Conservation (phyloP, 2,113 vertebrate species). For the Egretta garzetta region DNA sequence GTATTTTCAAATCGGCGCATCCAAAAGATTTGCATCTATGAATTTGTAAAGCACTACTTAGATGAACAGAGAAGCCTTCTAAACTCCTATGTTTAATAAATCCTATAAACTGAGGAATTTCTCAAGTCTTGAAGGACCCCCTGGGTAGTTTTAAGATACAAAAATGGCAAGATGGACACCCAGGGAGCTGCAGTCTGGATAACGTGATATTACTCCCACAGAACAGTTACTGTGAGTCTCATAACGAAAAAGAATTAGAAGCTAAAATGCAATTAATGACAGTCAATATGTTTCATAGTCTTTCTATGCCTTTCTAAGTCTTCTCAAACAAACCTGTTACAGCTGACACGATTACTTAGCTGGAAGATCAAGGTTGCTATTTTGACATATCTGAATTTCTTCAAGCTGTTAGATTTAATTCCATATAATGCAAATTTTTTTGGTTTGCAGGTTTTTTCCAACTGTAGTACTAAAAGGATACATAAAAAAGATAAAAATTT, state of each 20-base stretch:
- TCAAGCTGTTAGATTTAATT: background rate
- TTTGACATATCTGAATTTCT: background rate
- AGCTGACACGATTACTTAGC: background rate
- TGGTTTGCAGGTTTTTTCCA: background rate
- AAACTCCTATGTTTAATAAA: background rate
- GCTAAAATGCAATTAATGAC: background rate
- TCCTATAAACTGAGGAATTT: background rate
- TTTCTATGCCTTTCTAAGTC: background rate
- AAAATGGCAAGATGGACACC: background rate
- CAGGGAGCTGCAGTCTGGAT: background rate
- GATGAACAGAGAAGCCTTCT: background rate
- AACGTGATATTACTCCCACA: background rate
- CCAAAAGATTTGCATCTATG: background rate
- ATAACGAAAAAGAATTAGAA: background rate
- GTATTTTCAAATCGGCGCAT: background rate
- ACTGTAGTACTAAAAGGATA: background rate
- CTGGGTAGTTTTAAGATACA: background rate
- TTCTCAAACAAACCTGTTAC: background rate
- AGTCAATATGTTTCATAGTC: background rate
- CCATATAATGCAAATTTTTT: background rate
- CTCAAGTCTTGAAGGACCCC: background rate
- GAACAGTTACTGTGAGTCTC: background rate
- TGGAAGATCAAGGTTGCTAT: background rate
- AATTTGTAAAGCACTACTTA: background rate
- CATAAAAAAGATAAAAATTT: background rate